These are phyloP conservation scores for Dicerorhinus sumatrensis DNA, from an alignment of 2,113 vertebrate genomes.

Conservation along the genomic window DNA sequence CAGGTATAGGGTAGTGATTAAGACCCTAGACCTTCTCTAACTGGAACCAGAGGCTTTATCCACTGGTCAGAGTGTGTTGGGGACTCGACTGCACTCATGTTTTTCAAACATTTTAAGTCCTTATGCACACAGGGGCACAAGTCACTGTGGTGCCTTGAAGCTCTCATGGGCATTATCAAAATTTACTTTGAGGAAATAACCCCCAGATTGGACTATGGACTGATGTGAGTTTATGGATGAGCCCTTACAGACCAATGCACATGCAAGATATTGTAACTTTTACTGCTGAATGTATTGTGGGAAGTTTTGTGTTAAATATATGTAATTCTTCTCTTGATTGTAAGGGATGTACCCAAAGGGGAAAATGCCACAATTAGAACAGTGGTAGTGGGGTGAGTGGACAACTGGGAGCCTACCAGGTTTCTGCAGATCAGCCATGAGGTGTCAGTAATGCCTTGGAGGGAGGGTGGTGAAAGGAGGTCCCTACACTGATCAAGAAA, in stretches of 20 bases:
- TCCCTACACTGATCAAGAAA: neutral
- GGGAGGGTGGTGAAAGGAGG: neutral
- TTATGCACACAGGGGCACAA: neutral
- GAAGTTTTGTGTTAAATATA: neutral
- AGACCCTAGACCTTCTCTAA: neutral
- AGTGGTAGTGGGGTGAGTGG: neutral
- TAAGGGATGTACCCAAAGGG: neutral
- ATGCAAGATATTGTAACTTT: neutral
- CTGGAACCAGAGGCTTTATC: neutral
- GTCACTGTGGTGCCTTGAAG: neutral
- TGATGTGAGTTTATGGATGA: neutral
- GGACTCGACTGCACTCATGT: neutral
- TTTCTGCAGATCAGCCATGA: neutral
- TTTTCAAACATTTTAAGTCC: neutral
- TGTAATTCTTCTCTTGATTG: neutral
- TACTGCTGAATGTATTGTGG: neutral
- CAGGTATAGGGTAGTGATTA: neutral
- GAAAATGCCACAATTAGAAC: neutral
- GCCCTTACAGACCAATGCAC: neutral
- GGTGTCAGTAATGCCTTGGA: neutral
- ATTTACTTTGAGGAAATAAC: neutral
- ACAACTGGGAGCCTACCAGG: neutral
- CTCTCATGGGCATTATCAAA: neutral
- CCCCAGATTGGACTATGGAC: neutral
- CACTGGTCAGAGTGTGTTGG: neutral